Evolutionary conservation across 2,888 invertebrate species (phyloP).

Genomic region (Brachyopa scutellaris): DNA sequence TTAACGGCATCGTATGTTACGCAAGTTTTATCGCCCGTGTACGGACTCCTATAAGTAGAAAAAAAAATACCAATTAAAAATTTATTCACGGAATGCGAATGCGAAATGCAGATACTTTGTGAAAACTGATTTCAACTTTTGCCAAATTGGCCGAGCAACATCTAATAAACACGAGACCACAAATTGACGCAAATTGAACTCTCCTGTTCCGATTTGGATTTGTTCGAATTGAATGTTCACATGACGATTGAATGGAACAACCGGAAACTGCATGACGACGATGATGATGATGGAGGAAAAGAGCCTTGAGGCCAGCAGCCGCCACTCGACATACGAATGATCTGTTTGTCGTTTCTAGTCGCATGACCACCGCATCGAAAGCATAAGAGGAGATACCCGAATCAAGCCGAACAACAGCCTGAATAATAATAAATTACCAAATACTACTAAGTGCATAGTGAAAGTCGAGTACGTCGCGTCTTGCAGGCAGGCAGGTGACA

Average conservation of each 20-base stretch:
- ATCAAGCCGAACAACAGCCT: neutral
- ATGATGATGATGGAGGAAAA: neutral
- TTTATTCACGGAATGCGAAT: neutral
- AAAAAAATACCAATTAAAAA: neutral
- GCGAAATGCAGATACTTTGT: no score
- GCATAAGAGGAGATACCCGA: conserved; percentile 24
- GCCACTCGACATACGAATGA: neutral
- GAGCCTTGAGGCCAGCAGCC: neutral
- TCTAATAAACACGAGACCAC: conserved; percentile 5
- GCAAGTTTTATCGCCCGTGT: conserved; percentile 88
- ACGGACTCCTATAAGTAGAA: conserved; percentile 77
- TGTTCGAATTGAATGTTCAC: conserved; percentile 19
- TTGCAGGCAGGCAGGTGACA: conserved; percentile 29
- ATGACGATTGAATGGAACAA: conserved; percentile 17
- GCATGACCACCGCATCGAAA: conserved; percentile 24
- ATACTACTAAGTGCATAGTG: conserved; percentile 25
- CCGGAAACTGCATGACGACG: neutral
- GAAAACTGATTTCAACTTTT: conserved; percentile 19
- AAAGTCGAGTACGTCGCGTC: conserved; percentile 44
- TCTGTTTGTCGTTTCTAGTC: conserved; percentile 2
- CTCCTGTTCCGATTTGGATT: conserved; percentile 20
- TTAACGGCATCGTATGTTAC: conserved; percentile 95
- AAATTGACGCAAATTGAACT: conserved; percentile 41
- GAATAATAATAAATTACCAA: conserved; percentile 54
- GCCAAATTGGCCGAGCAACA: conserved; percentile 4